Evolutionary conservation across 2,113 vertebrate species (phyloP).

Genomic region (Phaethornis superciliosus): DNA sequence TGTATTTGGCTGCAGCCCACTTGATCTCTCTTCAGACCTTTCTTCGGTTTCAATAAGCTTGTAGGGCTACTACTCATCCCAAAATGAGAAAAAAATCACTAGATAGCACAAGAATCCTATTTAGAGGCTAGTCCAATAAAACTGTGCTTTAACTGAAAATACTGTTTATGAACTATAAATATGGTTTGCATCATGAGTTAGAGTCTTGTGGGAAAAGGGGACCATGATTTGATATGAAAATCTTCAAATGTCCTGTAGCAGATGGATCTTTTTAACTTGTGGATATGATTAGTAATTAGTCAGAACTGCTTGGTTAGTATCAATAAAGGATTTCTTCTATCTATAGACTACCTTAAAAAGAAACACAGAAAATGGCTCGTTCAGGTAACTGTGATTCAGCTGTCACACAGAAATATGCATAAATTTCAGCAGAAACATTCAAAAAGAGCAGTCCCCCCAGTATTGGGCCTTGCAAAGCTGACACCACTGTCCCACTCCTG

Average conservation of each 20-base stretch:
- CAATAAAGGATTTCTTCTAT: not conserved
- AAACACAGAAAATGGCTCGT: not conserved
- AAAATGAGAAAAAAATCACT: not conserved
- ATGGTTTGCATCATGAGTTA: slow-evolving; percentile 10
- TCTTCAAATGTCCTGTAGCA: not conserved
- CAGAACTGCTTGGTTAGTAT: slow-evolving; percentile 6
- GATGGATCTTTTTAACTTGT: not conserved
- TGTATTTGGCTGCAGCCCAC: not conserved
- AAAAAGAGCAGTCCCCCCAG: accelerated
- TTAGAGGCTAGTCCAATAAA: not conserved
- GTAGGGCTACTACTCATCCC: not conserved
- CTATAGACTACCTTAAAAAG: not conserved
- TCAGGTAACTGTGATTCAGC: not conserved
- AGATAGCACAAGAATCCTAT: not conserved
- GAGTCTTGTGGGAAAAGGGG: slow-evolving; percentile 31
- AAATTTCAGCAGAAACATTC: not conserved
- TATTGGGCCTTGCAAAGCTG: not conserved
- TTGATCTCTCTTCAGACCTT: not conserved
- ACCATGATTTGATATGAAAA: slow-evolving; percentile 34
- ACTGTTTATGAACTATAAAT: not conserved
- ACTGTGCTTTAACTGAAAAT: slow-evolving; percentile 1
- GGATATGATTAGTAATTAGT: slow-evolving; percentile 28
- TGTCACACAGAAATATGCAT: not conserved
- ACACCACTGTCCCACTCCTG: not conserved
- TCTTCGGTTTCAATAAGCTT: not conserved